Conservation (phyloP, 2,797 vertebrate species). For the Ctenochaetus hawaiiensis region DNA sequence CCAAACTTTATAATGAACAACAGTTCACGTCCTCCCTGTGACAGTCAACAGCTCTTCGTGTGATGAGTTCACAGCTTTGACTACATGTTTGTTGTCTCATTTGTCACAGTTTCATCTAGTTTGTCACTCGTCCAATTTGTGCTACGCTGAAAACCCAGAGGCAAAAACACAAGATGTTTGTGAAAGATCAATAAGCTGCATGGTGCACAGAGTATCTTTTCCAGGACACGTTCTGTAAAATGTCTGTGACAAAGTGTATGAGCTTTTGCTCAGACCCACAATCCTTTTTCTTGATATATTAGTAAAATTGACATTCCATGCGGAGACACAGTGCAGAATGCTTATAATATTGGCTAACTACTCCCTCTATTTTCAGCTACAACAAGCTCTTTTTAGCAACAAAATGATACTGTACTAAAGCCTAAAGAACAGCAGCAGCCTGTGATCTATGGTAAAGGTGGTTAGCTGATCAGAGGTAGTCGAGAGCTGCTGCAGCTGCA, state of each 20-base stretch:
- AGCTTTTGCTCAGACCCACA: conserved; percentile 2
- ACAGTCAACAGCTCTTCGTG: conserved; percentile 6
- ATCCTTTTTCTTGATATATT: not conserved
- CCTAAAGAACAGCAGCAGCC: not conserved
- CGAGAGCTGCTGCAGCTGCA: not conserved
- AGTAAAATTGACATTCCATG: not conserved
- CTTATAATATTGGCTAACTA: not conserved
- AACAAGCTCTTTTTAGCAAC: not conserved
- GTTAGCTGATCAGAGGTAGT: not conserved
- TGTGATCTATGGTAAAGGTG: not conserved
- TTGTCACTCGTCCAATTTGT: conserved; percentile 12
- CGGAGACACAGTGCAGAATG: not conserved
- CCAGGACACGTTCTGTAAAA: not conserved
- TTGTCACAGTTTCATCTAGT: conserved; percentile 13
- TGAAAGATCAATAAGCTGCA: conserved; percentile 12
- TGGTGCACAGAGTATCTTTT: not conserved
- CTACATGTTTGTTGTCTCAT: conserved; percentile 11
- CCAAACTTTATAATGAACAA: conserved; percentile 1
- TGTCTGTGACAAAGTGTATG: not conserved
- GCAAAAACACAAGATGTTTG: not conserved
- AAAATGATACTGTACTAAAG: not conserved
- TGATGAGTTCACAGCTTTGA: conserved; percentile 20
- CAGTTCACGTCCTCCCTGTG: not conserved
- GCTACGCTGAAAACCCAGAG: not conserved
- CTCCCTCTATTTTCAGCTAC: not conserved